Base-by-base conservation (phyloP, 2,797 vertebrate species). In the Manis javanica region DNA sequence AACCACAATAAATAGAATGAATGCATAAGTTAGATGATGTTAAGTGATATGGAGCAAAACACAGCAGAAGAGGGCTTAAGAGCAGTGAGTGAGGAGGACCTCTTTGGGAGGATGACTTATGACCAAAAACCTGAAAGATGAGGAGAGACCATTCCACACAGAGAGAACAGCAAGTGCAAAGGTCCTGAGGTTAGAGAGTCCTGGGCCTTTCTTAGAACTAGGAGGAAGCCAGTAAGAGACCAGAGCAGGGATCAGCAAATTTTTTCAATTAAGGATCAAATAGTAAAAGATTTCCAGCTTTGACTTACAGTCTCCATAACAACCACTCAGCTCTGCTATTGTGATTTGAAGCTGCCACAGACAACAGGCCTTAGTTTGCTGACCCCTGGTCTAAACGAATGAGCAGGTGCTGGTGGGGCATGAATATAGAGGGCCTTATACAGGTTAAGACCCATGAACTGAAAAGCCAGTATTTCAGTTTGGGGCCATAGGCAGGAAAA, bases 1-100 rank as follows among this genome's bases (percentile, higher is more conserved):
- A 57, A 74, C 53, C 75, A 82, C 74, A 85, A 31, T 68, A 75
- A 86, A 63, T 77, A 82, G 90, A 83, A 72, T 51, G 90, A 83
- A 72, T 51, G 31, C 31, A 7, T 42, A 19, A 34, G 21, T 68
- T 39, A 79, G 5, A 49, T 42, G 13, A 59, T 34, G 5, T 21
- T 57, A 31, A 53, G 18, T 18, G 26, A 81, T 57, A 57, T 18
- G 3, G 53, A 55, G 6, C 14, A 66, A 74, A 90, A 19, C 11
- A 53, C 8, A 86, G 23, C n/a, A 51, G 39, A 82, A 84, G 66
- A 51, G 14, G 18, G 72, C 7, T 15, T 71, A n/a, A 55, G 57
- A 63, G 6, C 69, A 71, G 13, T 12, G 5, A 7, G 24, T 75
- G 14, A 1, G 3, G n/a, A 57, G 24, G 42, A 15, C 5, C 18